Percentiles rank a stretch among this genome's conserved stretches.
Evolutionary conservation across 2,888 invertebrate species (phyloP).

Genomic region (Leucophenga maculata): DNA sequence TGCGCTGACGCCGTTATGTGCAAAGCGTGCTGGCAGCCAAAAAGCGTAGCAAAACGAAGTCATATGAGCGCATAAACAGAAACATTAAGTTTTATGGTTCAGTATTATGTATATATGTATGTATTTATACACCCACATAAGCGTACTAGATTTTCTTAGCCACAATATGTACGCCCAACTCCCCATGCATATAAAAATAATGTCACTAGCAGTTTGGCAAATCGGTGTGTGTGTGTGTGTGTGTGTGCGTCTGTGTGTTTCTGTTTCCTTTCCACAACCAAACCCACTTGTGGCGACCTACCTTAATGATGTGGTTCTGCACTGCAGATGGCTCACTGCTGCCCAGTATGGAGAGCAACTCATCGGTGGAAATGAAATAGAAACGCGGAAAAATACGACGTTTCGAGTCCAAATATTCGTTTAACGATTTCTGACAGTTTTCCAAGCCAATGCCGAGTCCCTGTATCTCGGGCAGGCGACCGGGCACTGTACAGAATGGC

Average conservation of each 20-base stretch:
- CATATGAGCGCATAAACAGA: constrained; percentile 63
- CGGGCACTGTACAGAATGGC: constrained; percentile 82
- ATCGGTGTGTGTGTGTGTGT: constrained; percentile 58
- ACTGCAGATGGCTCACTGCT: constrained; percentile 88
- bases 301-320: constrained; percentile 94
- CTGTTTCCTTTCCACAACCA: background rate
- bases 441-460: constrained; percentile 84
- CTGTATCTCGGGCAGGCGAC: constrained; percentile 84
- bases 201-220: constrained; percentile 64
- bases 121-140: constrained; percentile 26
- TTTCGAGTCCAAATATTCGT: constrained; percentile 91
- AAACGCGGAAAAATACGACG: constrained; percentile 91
- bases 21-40: constrained; percentile 4
- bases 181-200: constrained; percentile 57
- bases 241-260: constrained; percentile 30
- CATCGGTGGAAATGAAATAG: constrained; percentile 95
- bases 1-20: constrained; percentile 4
- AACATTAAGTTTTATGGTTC: constrained; percentile 66
- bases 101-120: constrained; percentile 32
- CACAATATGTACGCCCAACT: constrained; percentile 35
- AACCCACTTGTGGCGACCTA: constrained; percentile 61
- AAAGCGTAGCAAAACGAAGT: constrained; percentile 38
- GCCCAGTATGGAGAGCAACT: constrained; percentile 89
- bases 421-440: constrained; percentile 91
- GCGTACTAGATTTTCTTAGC: constrained; percentile 17